Base-by-base conservation (phyloP, 2,888 invertebrate genomes). In the Drosophila sordidula region DNA sequence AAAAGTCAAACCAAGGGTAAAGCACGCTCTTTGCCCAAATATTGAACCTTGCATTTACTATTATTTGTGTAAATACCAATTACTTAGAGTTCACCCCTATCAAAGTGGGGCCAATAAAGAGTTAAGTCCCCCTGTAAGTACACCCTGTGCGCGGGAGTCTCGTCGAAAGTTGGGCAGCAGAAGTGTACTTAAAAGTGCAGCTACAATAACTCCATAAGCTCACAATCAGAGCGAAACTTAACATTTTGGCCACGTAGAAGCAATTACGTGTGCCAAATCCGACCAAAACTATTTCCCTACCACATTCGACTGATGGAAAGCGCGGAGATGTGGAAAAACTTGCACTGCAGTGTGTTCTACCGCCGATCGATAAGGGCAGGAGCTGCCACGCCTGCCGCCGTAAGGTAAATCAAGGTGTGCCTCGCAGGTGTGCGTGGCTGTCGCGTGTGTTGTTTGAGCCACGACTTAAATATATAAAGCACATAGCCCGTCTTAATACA, bases 321-420 rank as follows among this genome's bases (percentile, higher is more conserved):
- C 61, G 50, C 34, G 34, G 38, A 45, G 54, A 38, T 41, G 41
- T 39, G 46, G 41, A 16, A 44, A 54, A 57, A 41, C 46, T 36
- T 56, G 49, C 57, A 47, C 46, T 63, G 57, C 64, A 55, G 57
- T 51, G 38, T 25, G 47, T 34, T 12, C 14, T 44, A 58, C 39
- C 39, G 51, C n/a, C 83, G 88, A 83, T 83, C 83, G 88, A 83
- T 83, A 88, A 59, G 63, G 58, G 49, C 50, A 62, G 38, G 55
- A 52, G 52, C 59, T 61, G 65, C 61, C 73, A 51, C 57, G 52
- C 50, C 63, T 41, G 46, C 18, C 36, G n/a, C 22, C 57, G 42
- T 42, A 71, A 70, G 71, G 72, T 70, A 87, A 84, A 85, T 81
- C 82, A 87, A 84, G 84, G 89, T 86, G 84, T 80, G 88, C 71